phyloP scores from a whole-genome alignment of 2,113 vertebrate genomes.

The Labeo rohita region DNA sequence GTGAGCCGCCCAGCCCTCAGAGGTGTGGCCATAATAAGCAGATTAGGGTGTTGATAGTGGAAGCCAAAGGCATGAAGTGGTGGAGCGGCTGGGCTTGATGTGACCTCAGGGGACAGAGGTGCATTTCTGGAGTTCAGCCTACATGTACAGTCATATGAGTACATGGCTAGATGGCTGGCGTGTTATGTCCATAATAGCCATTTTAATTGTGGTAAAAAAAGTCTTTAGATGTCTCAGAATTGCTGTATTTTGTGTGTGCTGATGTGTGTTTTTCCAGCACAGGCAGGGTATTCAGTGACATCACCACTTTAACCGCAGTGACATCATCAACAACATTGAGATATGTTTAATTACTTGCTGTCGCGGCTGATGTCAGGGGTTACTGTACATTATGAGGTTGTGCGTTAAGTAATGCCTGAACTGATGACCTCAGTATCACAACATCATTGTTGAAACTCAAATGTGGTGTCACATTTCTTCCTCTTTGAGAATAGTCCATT shows the following conservation, averaged over 20 bases:
- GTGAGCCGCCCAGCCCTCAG: neutral
- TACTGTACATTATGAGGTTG: neutral
- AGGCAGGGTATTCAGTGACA: neutral
- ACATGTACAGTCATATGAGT: constrained; percentile 28
- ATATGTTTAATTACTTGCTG: neutral
- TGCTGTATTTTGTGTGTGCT: neutral
- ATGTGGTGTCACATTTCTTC: constrained; percentile 18
- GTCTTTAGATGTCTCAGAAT: neutral
- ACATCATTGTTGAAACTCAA: constrained; percentile 26
- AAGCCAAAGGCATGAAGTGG: constrained; percentile 23
- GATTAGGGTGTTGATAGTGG: constrained; percentile 11
- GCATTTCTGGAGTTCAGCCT: constrained; percentile 2
- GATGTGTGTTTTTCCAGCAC: neutral
- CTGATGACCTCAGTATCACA: neutral
- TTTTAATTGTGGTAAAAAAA: neutral
- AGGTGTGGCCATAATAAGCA: constrained; percentile 20
- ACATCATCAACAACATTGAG: neutral
- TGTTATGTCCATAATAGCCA: neutral
- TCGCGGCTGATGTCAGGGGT: neutral
- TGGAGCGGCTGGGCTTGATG: neutral
- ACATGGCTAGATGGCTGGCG: neutral
- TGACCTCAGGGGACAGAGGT: constrained; percentile 30
- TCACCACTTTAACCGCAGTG: neutral
- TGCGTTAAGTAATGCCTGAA: constrained; percentile 5
- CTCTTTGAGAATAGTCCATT: neutral